Percentiles rank a stretch among this genome's conserved stretches.
phyloP scores from a whole-genome alignment of 2,113 vertebrate genomes.

The Formicarius rufipectus region DNA sequence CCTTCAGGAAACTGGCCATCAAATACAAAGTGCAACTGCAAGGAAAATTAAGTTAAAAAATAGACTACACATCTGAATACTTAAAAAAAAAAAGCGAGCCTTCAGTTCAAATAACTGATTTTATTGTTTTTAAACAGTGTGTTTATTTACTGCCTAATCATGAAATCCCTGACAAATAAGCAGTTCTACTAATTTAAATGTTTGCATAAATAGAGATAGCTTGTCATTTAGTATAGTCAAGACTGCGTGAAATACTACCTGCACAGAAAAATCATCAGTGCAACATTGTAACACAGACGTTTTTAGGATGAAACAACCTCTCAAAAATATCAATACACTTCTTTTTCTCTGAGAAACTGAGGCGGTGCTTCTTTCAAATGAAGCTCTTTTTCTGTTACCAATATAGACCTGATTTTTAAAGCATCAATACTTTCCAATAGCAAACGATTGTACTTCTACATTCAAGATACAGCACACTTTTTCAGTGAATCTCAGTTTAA shows the following conservation, averaged over 20 bases:
- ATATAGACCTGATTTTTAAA: background rate
- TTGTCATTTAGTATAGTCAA: background rate
- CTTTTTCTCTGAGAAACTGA: background rate
- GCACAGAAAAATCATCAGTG: slow-evolving; percentile 27
- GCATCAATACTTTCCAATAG: slow-evolving; percentile 5
- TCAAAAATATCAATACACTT: background rate
- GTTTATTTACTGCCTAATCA: slow-evolving; percentile 5
- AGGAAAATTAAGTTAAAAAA: slow-evolving; percentile 28
- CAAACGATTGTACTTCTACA: slow-evolving; percentile 43
- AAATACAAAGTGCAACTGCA: slow-evolving; percentile 10
- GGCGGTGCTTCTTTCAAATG: background rate
- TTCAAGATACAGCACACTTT: slow-evolving; percentile 27
- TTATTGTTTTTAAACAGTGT: background rate
- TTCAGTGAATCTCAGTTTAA: slow-evolving; percentile 18
- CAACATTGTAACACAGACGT: background rate
- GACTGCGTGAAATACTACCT: background rate
- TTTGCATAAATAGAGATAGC: slow-evolving; percentile 40
- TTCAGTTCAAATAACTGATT: background rate
- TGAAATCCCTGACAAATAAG: slow-evolving; percentile 41
- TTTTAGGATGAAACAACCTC: background rate
- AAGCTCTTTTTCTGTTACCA: background rate
- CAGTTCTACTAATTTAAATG: background rate
- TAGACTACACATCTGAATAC: background rate
- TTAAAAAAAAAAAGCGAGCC: slow-evolving; percentile 18
- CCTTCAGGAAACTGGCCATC: background rate